A percentile compares a stretch with the other conserved stretches of the same genome.
These are phyloP conservation scores for Pocillopora damicornis DNA, from an alignment of 64 coral and sea anemone species.

Conservation along the genomic window DNA sequence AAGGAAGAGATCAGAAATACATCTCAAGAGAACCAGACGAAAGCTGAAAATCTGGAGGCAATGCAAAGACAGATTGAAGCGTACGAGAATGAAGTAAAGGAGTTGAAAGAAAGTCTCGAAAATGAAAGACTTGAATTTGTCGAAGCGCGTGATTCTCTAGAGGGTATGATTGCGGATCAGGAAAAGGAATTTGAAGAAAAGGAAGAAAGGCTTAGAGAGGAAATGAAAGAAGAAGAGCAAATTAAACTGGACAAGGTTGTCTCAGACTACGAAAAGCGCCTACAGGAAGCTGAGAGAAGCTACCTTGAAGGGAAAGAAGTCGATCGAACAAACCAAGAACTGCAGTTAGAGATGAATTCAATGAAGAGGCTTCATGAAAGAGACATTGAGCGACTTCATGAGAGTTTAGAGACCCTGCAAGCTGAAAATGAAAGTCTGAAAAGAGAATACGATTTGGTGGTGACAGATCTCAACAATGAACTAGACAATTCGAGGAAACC, in stretches of 20 bases:
- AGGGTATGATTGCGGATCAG: constrained; percentile 39
- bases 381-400: constrained; percentile 67
- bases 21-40: background rate
- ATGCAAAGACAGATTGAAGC: constrained; percentile 23
- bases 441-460: constrained; percentile 81
- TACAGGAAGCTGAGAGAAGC: constrained; percentile 34
- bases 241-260: constrained; percentile 29
- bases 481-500: constrained; percentile 41
- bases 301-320: constrained; percentile 35
- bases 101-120: constrained; percentile 58
- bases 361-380: constrained; percentile 40
- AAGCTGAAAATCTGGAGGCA: constrained; percentile 12
- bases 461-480: constrained; percentile 63
- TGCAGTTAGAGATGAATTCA: constrained; percentile 39
- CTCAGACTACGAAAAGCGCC: constrained; percentile 40
- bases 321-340: constrained; percentile 34
- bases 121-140: constrained; percentile 50
- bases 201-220: constrained; percentile 42
- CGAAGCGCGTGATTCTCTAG: constrained; percentile 32
- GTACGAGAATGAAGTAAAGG: constrained; percentile 57
- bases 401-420: constrained; percentile 69
- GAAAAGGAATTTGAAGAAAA: constrained; percentile 57
- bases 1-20: constrained; percentile 24
- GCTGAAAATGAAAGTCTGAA: constrained; percentile 61
- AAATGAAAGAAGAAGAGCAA: constrained; percentile 36